Conservation (phyloP, 2,113 vertebrate species). For the Chaetura pelagica region DNA sequence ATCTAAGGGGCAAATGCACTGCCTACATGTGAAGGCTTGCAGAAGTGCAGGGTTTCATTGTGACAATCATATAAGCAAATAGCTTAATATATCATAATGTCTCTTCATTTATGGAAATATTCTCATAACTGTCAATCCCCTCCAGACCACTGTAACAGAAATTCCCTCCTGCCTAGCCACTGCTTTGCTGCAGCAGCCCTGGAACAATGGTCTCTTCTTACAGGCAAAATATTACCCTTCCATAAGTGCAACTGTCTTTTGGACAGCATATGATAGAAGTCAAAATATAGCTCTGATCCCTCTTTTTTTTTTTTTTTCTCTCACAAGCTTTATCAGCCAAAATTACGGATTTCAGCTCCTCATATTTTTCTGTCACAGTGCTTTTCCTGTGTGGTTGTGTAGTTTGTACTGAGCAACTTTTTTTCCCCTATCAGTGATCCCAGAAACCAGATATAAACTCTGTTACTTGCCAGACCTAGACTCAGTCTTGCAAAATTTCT, state of each 20-base stretch:
- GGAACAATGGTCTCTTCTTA: neutral
- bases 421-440: neutral
- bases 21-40: neutral
- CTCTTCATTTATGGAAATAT: neutral
- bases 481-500: neutral
- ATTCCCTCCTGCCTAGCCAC: neutral
- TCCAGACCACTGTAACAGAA: neutral
- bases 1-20: neutral
- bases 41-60: neutral
- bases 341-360: neutral
- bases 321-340: neutral
- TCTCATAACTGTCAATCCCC: neutral
- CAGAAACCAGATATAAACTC: neutral
- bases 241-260: fast-evolving
- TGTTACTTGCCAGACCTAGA: neutral
- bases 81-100: neutral
- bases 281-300: neutral
- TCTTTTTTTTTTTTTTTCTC: neutral
- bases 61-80: neutral
- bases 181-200: neutral
- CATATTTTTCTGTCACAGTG: fast-evolving
- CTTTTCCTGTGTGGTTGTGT: neutral
- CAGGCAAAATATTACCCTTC: neutral
- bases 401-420: neutral
- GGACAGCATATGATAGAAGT: neutral